phyloP scores from a whole-genome alignment of 1,140 invertebrate species.

The Cydia splendana region DNA sequence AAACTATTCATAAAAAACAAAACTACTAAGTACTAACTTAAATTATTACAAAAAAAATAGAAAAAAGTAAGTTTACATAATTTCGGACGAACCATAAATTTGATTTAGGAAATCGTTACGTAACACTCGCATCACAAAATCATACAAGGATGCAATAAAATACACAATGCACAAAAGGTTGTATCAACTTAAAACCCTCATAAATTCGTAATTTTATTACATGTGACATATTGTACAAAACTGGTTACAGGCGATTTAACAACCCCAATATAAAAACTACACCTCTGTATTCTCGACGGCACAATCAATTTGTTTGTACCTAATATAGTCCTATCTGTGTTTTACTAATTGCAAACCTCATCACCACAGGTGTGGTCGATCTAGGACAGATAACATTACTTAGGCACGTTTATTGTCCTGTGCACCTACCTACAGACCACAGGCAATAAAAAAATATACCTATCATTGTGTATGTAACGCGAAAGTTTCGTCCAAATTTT shows the following conservation, averaged over 20 bases:
- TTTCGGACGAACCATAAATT: no score
- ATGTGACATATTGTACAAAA: neutral
- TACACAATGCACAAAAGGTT: neutral
- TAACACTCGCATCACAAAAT: no score
- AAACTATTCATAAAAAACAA: no score
- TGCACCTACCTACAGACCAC: neutral
- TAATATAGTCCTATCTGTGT: neutral
- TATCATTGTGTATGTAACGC: neutral
- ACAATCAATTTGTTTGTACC: neutral
- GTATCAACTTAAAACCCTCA: neutral
- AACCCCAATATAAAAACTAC: neutral
- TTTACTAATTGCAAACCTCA: constrained; percentile 2
- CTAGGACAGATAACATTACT: constrained; percentile 1
- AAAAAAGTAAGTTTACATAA: no score
- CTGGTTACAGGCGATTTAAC: neutral
- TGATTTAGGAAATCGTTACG: no score
- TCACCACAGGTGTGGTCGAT: constrained; percentile 11
- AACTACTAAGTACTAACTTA: no score
- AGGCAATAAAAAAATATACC: no score
- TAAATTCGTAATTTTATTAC: constrained; percentile 8
- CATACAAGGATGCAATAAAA: neutral
- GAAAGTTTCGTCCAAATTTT: neutral
- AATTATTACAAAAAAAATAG: no score
- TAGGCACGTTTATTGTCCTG: neutral
- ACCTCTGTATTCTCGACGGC: neutral